A percentile compares a stretch with the other conserved stretches of the same genome.
Conservation (phyloP, 2,113 vertebrate species). For the Cololabis saira region DNA sequence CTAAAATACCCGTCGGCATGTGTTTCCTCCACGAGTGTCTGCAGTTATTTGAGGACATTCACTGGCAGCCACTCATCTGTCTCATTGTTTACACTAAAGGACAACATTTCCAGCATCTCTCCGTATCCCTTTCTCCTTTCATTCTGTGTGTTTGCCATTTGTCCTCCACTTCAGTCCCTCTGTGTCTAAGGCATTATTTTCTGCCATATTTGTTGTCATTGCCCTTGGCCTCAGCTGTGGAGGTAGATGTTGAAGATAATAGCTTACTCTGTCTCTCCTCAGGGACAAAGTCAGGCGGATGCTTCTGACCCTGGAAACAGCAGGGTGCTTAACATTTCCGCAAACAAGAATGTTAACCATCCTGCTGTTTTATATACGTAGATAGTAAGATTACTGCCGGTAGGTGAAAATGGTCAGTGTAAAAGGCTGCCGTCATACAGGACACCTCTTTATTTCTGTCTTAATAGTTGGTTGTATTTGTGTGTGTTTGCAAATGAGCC, state of each 20-base stretch:
- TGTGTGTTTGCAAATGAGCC: too few species aligned
- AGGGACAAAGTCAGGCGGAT: constrained; percentile 53
- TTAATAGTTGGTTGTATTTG: too few species aligned
- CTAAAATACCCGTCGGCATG: constrained; percentile 9
- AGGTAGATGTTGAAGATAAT: constrained; percentile 59
- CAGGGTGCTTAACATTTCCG: constrained; percentile 39
- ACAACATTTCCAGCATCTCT: constrained; percentile 13
- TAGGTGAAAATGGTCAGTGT: too few species aligned
- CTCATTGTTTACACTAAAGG: constrained; percentile 9
- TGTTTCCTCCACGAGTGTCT: not conserved
- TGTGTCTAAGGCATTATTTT: constrained; percentile 6
- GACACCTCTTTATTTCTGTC: too few species aligned
- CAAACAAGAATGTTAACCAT: too few species aligned
- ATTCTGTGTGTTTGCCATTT: constrained; percentile 1
- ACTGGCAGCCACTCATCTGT: constrained; percentile 13
- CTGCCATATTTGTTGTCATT: constrained; percentile 39
- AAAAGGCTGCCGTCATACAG: too few species aligned
- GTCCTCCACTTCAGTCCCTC: constrained; percentile 18
- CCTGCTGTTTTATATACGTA: too few species aligned
- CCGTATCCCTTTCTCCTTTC: not conserved
- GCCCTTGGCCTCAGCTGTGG: constrained; percentile 58
- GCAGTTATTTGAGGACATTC: constrained; percentile 7
- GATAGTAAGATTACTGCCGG: too few species aligned
- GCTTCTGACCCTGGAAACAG: constrained; percentile 21
- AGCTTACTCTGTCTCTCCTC: constrained; percentile 33